Base-by-base conservation (phyloP, 2,888 invertebrate genomes). In the Cosmopolites sordidus region DNA sequence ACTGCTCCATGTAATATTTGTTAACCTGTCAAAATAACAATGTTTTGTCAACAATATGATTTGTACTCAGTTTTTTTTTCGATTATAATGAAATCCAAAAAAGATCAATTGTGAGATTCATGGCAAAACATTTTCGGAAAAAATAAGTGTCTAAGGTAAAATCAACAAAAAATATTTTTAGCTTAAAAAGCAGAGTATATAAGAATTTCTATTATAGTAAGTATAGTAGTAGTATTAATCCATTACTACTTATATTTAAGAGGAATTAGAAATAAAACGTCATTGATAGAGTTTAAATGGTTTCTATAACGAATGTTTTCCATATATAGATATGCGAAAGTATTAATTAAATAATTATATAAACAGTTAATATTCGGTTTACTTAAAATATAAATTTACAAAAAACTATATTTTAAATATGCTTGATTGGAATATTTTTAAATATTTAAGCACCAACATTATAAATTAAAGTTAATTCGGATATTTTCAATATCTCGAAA, bases 111-210 rank as follows among this genome's bases (percentile, higher is more conserved):
- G 3, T 8, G 4, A 22, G 8, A 22, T 22, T 5, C 22, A 22
- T 22, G 11, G 11, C 11, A 33, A 33, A 33, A 33, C 33, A 33
- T 33, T 33, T 43, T 33, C 18, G 33, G 44, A 39, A 38, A 50
- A 50, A 44, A 44, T 43, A 51, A 51, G 51, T 51, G 51, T 45
- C 51, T 51, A 46, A 30, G 17, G 18, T 43, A 15, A 46, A 45
- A 39, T 51, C 17, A 51, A 47, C 16, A 27, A 40, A 40, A 47
- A 39, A 27, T 27, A 27, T 47, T 45, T 51, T 51, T 43, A 51
- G 51, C 51, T 51, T 45, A 40, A 41, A 46, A 51, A 30, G 51
- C 51, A 51, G 51, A 45, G 51, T 51, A 51, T 33, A 43, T 18
- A 43, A 43, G 39, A 47, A 51, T 44, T 51, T 42, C 40, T 51